These are phyloP conservation scores for Nymphicus hollandicus DNA, from an alignment of 2,113 vertebrate species.

Conservation along the genomic window DNA sequence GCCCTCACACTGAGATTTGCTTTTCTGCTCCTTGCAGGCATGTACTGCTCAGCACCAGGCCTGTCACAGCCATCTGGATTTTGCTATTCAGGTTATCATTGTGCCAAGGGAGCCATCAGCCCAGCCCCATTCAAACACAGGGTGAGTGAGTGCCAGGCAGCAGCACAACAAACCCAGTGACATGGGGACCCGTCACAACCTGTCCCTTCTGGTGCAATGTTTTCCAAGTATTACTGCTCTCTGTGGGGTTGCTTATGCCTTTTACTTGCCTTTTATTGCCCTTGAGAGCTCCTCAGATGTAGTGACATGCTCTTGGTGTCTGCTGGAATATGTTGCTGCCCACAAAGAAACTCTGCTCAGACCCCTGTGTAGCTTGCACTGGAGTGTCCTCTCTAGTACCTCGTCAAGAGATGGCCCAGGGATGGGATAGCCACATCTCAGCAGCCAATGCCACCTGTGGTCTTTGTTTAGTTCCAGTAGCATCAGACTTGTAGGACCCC, in stretches of 20 bases:
- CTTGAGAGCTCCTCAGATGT: background rate
- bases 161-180: background rate
- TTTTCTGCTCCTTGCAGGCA: constrained; percentile 69
- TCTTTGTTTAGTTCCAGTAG: background rate
- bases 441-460: background rate
- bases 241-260: background rate
- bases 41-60: constrained; percentile 83
- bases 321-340: background rate
- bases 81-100: constrained; percentile 83
- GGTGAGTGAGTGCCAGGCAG: constrained; percentile 23
- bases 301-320: background rate
- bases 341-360: background rate
- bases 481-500: background rate
- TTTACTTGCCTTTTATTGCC: background rate
- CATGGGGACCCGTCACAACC: background rate
- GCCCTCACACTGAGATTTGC: fast-evolving
- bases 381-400: background rate
- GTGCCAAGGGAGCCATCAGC: constrained; percentile 78
- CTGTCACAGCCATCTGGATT: constrained; percentile 79
- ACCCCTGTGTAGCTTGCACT: background rate
- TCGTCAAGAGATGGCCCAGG: background rate
- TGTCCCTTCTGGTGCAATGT: background rate
- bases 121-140: constrained; percentile 79
- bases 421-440: too few species aligned
- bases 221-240: background rate